Conservation (phyloP, 2,113 vertebrate species). For the Scomber colias region DNA sequence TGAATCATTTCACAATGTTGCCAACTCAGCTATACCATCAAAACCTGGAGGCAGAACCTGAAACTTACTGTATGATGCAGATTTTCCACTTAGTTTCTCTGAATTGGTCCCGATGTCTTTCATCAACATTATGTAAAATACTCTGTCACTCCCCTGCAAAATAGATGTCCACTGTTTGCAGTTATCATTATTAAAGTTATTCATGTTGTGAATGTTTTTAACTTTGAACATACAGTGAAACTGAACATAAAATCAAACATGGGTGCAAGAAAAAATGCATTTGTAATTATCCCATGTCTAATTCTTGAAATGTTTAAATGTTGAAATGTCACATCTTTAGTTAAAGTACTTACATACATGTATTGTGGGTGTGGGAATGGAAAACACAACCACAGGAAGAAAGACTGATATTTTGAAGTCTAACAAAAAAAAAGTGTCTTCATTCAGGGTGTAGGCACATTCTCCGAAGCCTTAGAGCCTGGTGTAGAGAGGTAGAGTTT, state of each 20-base stretch:
- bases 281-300: not conserved
- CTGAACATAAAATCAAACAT: too few relatives aligned
- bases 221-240: not conserved
- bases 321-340: constrained; percentile 16
- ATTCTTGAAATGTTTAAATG: constrained; percentile 11
- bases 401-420: constrained; percentile 38
- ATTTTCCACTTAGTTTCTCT: not conserved
- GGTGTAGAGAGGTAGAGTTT: not conserved
- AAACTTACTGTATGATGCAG: not conserved
- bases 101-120: not conserved
- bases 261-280: too few relatives aligned
- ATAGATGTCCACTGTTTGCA: not conserved
- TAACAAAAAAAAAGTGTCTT: constrained; percentile 26
- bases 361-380: constrained; percentile 55
- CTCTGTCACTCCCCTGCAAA: not conserved
- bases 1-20: not conserved
- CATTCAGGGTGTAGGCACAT: constrained; percentile 14
- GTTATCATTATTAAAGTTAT: not conserved
- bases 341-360: constrained; percentile 14
- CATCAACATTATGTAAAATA: too few relatives aligned
- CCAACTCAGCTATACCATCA: not conserved
- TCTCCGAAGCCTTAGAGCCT: constrained; percentile 30
- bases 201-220: not conserved
- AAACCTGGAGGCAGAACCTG: not conserved
- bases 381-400: constrained; percentile 73